Evolutionary conservation across 2,888 invertebrate genomes (phyloP).

Genomic region (Hesperia comma): DNA sequence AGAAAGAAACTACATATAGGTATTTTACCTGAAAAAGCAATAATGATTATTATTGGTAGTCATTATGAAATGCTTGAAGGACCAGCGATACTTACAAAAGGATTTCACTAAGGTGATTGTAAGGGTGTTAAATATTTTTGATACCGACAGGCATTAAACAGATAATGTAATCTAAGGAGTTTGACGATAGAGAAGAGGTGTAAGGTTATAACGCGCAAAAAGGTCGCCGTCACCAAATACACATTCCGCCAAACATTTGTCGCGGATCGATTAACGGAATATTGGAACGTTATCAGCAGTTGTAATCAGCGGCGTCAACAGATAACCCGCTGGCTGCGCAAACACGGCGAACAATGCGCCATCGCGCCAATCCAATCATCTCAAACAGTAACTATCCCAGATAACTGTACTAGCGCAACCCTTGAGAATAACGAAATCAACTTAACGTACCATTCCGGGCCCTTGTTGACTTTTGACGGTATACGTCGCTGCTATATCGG

Average conservation of each 20-base stretch:
- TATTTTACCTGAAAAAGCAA: no score
- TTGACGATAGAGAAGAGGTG: not conserved
- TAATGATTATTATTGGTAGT: no score
- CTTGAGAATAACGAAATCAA: slow-evolving; percentile 80
- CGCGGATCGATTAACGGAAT: slow-evolving; percentile 40
- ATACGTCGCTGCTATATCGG: slow-evolving; percentile 57
- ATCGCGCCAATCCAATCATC: slow-evolving; percentile 80
- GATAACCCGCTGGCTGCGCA: slow-evolving; percentile 51
- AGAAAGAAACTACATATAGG: no score
- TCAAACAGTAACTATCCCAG: slow-evolving; percentile 77
- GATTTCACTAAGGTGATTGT: no score
- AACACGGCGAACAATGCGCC: slow-evolving; percentile 68
- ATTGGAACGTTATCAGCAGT: slow-evolving; percentile 45
- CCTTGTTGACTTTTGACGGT: slow-evolving; percentile 83
- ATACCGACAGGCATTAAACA: no score
- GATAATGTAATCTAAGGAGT: no score
- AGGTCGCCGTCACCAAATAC: not conserved
- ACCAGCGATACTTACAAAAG: no score
- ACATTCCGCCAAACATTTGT: slow-evolving; percentile 20
- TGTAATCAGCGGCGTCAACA: slow-evolving; percentile 47
- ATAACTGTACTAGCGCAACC: slow-evolving; percentile 72
- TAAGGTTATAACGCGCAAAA: not conserved
- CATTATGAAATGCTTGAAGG: no score
- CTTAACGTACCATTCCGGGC: slow-evolving; percentile 74
- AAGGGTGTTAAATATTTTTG: no score